Conservation (phyloP, 2,797 vertebrate genomes). For the Melanotaenia pygmaea region DNA sequence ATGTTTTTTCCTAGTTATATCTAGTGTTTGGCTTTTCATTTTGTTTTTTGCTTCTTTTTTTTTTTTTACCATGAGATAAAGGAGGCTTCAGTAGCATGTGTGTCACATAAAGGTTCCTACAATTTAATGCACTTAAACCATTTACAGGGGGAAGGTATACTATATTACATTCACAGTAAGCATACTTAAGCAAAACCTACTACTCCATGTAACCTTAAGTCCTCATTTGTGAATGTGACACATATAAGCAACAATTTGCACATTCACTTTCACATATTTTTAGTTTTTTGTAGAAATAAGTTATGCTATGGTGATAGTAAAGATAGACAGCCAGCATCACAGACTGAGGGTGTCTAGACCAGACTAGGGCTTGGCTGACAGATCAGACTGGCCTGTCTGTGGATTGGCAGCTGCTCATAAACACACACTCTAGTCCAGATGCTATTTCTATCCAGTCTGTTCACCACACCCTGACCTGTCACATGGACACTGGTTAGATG, state of each 20-base stretch:
- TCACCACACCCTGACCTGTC: conserved; percentile 81
- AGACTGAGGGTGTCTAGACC: conserved; percentile 70
- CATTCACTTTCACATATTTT: conserved; percentile 33
- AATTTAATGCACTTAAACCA: conserved; percentile 21
- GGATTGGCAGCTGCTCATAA: conserved; percentile 76
- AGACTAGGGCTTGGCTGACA: conserved; percentile 77
- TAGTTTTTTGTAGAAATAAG: conserved; percentile 47
- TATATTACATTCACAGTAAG: conserved; percentile 23
- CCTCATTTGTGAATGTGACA: conserved; percentile 33
- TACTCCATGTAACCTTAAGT: conserved; percentile 19
- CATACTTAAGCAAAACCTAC: conserved; percentile 27
- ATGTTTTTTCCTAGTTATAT: background rate
- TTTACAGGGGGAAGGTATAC: conserved; percentile 27
- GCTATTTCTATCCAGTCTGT: conserved; percentile 78
- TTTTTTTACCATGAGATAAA: no score
- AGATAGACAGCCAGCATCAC: conserved; percentile 54
- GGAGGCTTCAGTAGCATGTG: background rate
- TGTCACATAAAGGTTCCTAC: background rate
- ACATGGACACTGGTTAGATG: conserved; percentile 61
- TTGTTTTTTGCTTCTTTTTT: background rate
- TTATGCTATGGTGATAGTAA: conserved; percentile 57
- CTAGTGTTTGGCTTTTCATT: background rate
- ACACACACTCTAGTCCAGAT: conserved; percentile 71
- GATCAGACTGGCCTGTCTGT: conserved; percentile 66
- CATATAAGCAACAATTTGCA: conserved; percentile 31